Percentiles rank a stretch among this genome's conserved stretches.
Evolutionary conservation across 2,888 invertebrate species (phyloP).

Genomic region (Caenorhabditis sulstoni): DNA sequence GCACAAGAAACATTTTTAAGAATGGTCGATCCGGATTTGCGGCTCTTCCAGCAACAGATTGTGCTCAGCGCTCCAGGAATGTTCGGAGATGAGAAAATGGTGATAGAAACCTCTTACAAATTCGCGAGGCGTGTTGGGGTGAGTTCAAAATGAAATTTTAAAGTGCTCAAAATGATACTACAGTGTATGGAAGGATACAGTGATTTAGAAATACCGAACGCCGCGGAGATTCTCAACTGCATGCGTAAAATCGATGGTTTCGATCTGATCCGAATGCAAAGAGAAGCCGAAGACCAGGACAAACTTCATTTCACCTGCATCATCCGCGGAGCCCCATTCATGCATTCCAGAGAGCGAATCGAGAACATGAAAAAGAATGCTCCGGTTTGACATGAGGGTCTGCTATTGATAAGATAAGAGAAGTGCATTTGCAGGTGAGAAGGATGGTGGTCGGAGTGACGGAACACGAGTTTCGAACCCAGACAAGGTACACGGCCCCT

Average conservation of each 20-base stretch:
- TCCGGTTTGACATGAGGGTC: conserved; percentile 4
- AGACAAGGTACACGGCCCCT: background rate
- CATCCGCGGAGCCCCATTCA: conserved; percentile 24
- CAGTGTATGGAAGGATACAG: too few relatives aligned
- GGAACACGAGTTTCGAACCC: conserved; percentile 23
- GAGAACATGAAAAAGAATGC: conserved; percentile 14
- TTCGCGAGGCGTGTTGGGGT: conserved; percentile 19
- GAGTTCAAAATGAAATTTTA: background rate
- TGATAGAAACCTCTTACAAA: conserved; percentile 18
- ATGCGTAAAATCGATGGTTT: conserved; percentile 8
- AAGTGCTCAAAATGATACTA: too few relatives aligned
- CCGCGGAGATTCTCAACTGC: conserved; percentile 26
- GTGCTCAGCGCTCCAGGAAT: conserved; percentile 22
- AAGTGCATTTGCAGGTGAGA: conserved; percentile 15
- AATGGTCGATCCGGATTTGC: conserved; percentile 32
- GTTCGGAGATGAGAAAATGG: conserved; percentile 21
- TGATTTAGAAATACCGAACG: background rate
- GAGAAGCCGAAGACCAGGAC: conserved; percentile 15
- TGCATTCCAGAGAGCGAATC: conserved; percentile 12
- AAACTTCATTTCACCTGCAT: conserved; percentile 12
- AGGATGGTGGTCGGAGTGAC: conserved; percentile 26
- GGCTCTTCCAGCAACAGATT: conserved; percentile 47
- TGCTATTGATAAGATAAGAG: background rate
- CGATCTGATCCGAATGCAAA: conserved; percentile 12
- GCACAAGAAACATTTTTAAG: conserved; percentile 4